Conservation (phyloP, 2,888 invertebrate genomes). For the Zygothrica quintamaculata region DNA sequence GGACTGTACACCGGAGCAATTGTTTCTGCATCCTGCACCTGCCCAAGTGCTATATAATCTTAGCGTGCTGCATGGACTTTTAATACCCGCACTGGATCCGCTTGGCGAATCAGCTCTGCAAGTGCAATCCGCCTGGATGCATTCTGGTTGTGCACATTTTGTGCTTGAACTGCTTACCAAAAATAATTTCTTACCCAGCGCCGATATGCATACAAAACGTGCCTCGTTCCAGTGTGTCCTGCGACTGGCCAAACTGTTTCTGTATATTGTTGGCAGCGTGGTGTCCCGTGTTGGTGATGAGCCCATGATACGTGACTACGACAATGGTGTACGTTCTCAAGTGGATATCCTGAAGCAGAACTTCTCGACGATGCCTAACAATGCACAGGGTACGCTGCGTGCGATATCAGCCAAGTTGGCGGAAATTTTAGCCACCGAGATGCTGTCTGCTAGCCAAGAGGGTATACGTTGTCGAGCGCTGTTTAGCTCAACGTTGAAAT, state of each 20-base stretch:
- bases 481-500: constrained; percentile 87
- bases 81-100: constrained; percentile 95
- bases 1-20: constrained; percentile 86
- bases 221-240: constrained; percentile 95
- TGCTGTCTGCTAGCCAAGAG: constrained; percentile 85
- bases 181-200: constrained; percentile 92
- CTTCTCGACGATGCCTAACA: constrained; percentile 91
- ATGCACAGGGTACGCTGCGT: constrained; percentile 93
- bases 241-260: constrained; percentile 93
- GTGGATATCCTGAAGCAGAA: constrained; percentile 91
- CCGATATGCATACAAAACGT: constrained; percentile 90
- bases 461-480: constrained; percentile 85
- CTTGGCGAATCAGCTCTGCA: constrained; percentile 88
- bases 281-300: constrained; percentile 87
- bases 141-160: constrained; percentile 87
- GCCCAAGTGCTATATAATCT: constrained; percentile 91
- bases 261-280: constrained; percentile 94
- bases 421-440: constrained; percentile 91
- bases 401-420: constrained; percentile 93
- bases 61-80: constrained; percentile 93
- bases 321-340: constrained; percentile 85
- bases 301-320: constrained; percentile 85
- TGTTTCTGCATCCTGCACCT: constrained; percentile 89
- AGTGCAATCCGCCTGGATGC: constrained; percentile 87
- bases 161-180: constrained; percentile 93